Base-by-base conservation (phyloP, 2,888 invertebrate genomes). In the Ormyrus labotus region DNA sequence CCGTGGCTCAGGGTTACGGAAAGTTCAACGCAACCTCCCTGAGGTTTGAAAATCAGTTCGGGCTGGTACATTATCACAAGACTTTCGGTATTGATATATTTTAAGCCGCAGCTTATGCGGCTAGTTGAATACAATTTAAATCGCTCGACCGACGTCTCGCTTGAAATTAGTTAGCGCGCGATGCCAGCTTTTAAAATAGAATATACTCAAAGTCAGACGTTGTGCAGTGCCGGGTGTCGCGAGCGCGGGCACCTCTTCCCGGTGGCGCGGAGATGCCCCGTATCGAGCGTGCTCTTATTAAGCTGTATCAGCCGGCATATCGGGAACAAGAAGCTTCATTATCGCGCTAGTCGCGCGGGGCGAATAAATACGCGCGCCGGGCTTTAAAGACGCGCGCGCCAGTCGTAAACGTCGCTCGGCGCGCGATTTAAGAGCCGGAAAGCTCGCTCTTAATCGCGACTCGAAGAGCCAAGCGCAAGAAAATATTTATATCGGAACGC, bases 311-410 rank as follows among this genome's bases (percentile, higher is more conserved):
- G 3, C 34, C 69, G 47, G 19, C 1, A 53, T 63, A 45, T 68
- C 64, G 79, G 69, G 65, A 69, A 70, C 79, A 80, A 80, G 79
- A 53, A 74, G 74, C 79, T 74, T 80, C 79, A 74, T 80, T 80
- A 80, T 80, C 70, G 69, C 79, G 50, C 19, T 19, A 1, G 71
- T 61, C 45, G 57, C 57, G 53, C 58, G 19, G 47, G 9, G 64
- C 45, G 63, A 74, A 74, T 74, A 79, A 74, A 74, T 74, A 65
- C 79, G 55, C 19, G 48, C 63, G 13, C 69, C 4, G 34, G 9
- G 57, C 60, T 74, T 67, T 67, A 67, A 71, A 72, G 80, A 76
- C n/a, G n/a, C 19, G 55, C 64, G 50, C 60, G 63, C 34, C 7
- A 73, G 73, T 64, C 70, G 78, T 78, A 80, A 80, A 76, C 51